phyloP scores from a whole-genome alignment of 2,797 vertebrate genomes.

The Halcyon badia region DNA sequence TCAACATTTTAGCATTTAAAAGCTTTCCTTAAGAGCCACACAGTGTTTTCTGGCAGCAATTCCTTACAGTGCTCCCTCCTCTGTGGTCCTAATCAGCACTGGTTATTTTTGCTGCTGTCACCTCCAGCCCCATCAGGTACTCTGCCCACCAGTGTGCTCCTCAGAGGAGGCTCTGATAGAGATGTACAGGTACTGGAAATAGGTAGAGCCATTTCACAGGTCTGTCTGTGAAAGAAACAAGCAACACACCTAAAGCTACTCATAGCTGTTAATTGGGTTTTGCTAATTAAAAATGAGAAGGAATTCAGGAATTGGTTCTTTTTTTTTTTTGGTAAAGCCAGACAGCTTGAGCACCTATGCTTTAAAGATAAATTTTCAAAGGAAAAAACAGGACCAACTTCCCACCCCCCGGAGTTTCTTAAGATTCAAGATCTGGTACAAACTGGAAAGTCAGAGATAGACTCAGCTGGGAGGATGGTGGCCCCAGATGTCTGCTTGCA shows the following conservation, averaged over 20 bases:
- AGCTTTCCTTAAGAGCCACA: not conserved
- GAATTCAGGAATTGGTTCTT: not conserved
- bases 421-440: not conserved
- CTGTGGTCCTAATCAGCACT: not conserved
- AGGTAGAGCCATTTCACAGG: not conserved
- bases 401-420: not conserved
- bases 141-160: not conserved
- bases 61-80: not conserved
- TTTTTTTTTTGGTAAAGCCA: not conserved
- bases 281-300: not conserved
- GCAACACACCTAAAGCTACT: not conserved
- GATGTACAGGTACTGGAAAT: not conserved
- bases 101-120: not conserved
- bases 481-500: not conserved
- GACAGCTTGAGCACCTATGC: not conserved
- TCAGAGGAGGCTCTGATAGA: not conserved
- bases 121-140: not conserved
- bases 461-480: accelerated
- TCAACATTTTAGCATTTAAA: not conserved
- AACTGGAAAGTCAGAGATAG: not conserved
- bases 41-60: not conserved
- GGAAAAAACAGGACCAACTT: not conserved
- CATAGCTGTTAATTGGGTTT: not conserved
- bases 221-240: not conserved
- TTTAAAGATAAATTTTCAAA: not conserved